phyloP scores from a whole-genome alignment of 2,113 vertebrate genomes.

The Sapayoa aenigma region DNA sequence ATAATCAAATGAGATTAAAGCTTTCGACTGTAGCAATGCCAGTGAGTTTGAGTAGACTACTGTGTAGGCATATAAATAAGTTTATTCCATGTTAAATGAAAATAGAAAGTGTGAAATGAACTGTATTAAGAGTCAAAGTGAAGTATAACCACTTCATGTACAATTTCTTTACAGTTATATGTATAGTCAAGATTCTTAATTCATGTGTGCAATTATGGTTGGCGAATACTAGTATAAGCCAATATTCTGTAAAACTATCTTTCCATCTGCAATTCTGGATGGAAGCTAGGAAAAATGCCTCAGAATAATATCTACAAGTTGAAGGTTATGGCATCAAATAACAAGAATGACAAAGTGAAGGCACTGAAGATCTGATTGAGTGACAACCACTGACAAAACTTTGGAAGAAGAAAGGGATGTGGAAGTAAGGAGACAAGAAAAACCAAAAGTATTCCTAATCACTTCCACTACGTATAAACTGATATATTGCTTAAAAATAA shows the following conservation, averaged over 20 bases:
- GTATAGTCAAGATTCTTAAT: background rate
- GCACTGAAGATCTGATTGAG: background rate
- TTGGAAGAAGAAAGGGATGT: background rate
- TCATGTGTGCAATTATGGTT: background rate
- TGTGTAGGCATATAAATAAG: background rate
- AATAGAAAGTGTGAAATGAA: slow-evolving; percentile 7
- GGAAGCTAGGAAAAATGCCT: background rate
- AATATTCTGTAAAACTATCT: background rate
- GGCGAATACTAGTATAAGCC: background rate
- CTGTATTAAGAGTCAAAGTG: background rate
- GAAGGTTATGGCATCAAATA: background rate
- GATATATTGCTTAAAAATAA: slow-evolving; percentile 40
- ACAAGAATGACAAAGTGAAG: background rate
- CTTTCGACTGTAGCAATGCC: background rate
- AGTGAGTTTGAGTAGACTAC: background rate
- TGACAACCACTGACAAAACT: slow-evolving; percentile 42
- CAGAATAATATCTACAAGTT: background rate
- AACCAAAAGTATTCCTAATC: slow-evolving; percentile 6
- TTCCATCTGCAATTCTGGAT: background rate
- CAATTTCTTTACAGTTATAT: background rate
- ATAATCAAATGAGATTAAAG: background rate
- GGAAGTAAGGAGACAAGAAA: background rate
- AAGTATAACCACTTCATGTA: background rate
- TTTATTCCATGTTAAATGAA: background rate
- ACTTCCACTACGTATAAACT: slow-evolving; percentile 22